Base-by-base conservation (phyloP, 2,113 vertebrate genomes). In the Pituophis catenifer region DNA sequence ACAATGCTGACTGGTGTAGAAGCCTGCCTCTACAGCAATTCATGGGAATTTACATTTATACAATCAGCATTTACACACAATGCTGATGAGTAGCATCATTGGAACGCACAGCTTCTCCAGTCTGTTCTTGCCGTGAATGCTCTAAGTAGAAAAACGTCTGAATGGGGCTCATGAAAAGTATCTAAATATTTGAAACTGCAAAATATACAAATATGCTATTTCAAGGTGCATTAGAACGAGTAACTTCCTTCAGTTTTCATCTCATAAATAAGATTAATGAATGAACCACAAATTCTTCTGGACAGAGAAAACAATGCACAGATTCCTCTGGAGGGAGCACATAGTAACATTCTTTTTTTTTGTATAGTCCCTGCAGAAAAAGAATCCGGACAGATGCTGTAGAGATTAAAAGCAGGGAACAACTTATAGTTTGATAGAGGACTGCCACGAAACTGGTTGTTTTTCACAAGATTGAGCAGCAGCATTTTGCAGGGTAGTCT, bases 401-500 rank as follows among this genome's bases (percentile, higher is more conserved):
- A 24, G 50, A 94, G 53, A 91, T 38, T 54, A 89, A 86, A 88
- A 90, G 86, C 29, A 23, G 55, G 0, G n/a, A 70, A 11, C 29
- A 5, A 59, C 26, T 70, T 0, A 0, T 57, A 52, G 8, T 52
- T 88, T 8, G 26, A 50, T 1, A 89, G 55, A 24, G 1, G 26
- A 62, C 2, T 48, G 0, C 11, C 44, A 8, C 1, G 15, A 38
- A 44, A 50, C 9, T 1, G 2, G 57, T 8, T 38, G 21, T 23
- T 8, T 6, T 24, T 94, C 91, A 93, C 90, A 95, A 86, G 70
- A 96, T 7, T 13, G 65, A 65, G 29, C 98, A 98, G 95, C 97
- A 98, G 92, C 98, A 98, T 1, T 96, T 98, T 17, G 94, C 97
- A 12, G 98, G 98, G 85, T 98, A 98, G 93, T 97, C 92, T n/a